Evolutionary conservation across 2,888 invertebrate species (phyloP).

Genomic region (Parthenolecanium corni): DNA sequence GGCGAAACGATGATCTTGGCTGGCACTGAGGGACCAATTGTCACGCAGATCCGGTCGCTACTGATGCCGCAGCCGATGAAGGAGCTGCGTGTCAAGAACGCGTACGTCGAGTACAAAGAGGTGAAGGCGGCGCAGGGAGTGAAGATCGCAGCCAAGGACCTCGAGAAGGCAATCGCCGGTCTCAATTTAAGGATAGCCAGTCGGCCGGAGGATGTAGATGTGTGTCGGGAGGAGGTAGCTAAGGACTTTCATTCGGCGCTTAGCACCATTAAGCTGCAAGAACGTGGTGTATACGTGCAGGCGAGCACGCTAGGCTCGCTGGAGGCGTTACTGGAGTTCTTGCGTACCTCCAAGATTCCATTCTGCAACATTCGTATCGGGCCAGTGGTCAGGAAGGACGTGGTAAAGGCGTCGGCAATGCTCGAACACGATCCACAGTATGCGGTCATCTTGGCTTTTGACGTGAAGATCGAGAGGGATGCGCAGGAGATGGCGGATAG

Average conservation of each 20-base stretch:
- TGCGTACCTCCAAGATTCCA: conserved; percentile 83
- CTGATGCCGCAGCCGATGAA: conserved; percentile 97
- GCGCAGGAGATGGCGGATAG: conserved; percentile 95
- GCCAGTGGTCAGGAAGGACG: conserved; percentile 97
- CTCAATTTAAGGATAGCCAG: conserved; percentile 84
- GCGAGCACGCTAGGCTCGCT: conserved; percentile 98
- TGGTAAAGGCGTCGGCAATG: conserved; percentile 99
- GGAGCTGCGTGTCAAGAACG: conserved; percentile 65
- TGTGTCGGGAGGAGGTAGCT: conserved; percentile 73
- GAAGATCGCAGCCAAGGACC: conserved; percentile 93
- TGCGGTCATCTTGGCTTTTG: conserved; percentile 97
- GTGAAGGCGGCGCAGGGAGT: conserved; percentile 95
- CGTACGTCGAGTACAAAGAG: conserved; percentile 88
- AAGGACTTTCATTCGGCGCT: conserved; percentile 78
- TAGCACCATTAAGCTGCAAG: conserved; percentile 79
- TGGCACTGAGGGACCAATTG: conserved; percentile 96
- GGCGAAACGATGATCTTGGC: conserved; percentile 91
- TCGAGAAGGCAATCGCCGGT: conserved; percentile 95
- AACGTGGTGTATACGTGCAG: conserved; percentile 96
- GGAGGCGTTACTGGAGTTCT: conserved; percentile 89
- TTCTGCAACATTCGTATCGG: conserved; percentile 97
- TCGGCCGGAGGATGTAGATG: conserved; percentile 86
- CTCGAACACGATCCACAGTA: conserved; percentile 93
- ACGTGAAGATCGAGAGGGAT: conserved; percentile 95
- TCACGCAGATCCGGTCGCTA: conserved; percentile 90